Base-by-base conservation (phyloP, 1,140 invertebrate species). In the Phthorimaea operculella region DNA sequence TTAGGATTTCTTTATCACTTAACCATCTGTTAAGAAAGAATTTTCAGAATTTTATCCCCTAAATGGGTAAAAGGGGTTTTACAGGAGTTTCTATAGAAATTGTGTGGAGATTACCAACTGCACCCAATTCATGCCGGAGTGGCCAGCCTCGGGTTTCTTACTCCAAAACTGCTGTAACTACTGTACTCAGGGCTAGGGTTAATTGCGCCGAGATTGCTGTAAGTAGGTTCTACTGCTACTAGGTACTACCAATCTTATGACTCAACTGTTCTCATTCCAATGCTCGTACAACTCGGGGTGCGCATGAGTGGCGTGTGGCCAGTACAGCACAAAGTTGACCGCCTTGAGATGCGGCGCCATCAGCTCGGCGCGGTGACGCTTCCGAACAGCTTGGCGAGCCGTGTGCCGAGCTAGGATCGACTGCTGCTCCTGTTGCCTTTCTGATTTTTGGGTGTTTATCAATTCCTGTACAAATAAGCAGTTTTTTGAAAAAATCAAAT, bases 201-300 rank as follows among this genome's bases (percentile, higher is more conserved):
- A n/a, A n/a, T n/a, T n/a, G n/a, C n/a, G n/a, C n/a, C n/a, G n/a
- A n/a, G n/a, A n/a, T n/a, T n/a, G n/a, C n/a, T n/a, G n/a, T n/a
- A n/a, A n/a, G n/a, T n/a, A n/a, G n/a, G n/a, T n/a, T n/a, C n/a
- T n/a, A n/a, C n/a, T n/a, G n/a, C n/a, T n/a, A n/a, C n/a, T n/a
- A n/a, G n/a, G n/a, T n/a, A n/a, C n/a, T n/a, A n/a, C n/a, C n/a
- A n/a, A n/a, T n/a, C n/a, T n/a, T n/a, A n/a, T n/a, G n/a, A 28
- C 21, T 28, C 54, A 60, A 80, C 78, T 75, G 53, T 82, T 77
- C 9, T 66, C 39, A 59, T 81, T 72, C 81, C 79, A 81, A 34
- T 62, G 55, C 51, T 84, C 78, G 51, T 84, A 84, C 3, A 84
- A 50, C 39, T 84, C 79, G 1, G 72, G 75, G 42, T 84, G 81